Base-by-base conservation (phyloP, 2,797 vertebrate genomes). In the Anguilla marmorata region DNA sequence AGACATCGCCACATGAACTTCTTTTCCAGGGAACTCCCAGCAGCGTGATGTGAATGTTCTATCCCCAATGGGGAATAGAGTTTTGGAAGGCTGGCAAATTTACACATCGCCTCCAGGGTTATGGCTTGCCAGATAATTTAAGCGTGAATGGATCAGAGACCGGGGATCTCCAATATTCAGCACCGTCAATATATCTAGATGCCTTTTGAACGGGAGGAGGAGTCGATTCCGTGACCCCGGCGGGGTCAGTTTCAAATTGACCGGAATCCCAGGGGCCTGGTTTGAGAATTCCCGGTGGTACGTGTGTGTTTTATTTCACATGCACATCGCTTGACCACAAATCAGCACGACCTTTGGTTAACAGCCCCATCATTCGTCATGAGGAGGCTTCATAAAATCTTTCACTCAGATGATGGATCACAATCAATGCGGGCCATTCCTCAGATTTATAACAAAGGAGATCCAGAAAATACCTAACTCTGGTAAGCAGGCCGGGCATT, bases 41-140 rank as follows among this genome's bases (percentile, higher is more conserved):
- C 63, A 50, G 79, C 8, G 63, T 85, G 85, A 89, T 87, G 85
- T 41, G 88, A 83, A 82, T 56, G 85, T 83, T 87, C 19, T 54
- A 86, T 87, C 87, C 69, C 82, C 86, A 2, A 27, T 19, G 60
- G 3, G 9, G 48, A 45, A 14, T 63, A 19, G 56, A 90, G 86
- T 87, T 21, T 89, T 72, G 37, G 87, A 86, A 69, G 56, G 89
- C 12, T 48, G 50, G 72, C 84, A 56, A 88, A 86, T 82, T 82
- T 87, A 50, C 86, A 8, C 86, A 63, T 86, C 88, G 89, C 60
- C 52, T 89, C 85, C 85, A 52, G 54, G 83, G 88, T 76, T 76
- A 80, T 79, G 72, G 87, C 41, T 16, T 48, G 87, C 88, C 87
- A 89, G 86, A 90, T 89, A 90, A 90, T 58, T 69, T 1, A 16